Base-by-base conservation (phyloP, 1,140 invertebrate genomes). In the Octopus bimaculoides region DNA sequence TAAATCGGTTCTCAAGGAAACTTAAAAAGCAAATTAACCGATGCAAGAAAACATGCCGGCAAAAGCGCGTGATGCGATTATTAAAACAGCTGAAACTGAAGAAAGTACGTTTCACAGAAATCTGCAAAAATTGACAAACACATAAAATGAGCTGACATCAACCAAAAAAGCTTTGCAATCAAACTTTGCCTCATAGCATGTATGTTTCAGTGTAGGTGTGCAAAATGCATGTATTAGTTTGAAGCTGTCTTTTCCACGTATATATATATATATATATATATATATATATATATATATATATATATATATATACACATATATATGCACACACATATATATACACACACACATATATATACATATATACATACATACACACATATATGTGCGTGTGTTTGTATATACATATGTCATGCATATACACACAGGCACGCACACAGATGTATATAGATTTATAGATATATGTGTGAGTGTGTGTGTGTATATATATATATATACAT, bases 41-140 rank as follows among this genome's bases (percentile, higher is more conserved):
- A 9, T 75, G 74, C 74, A 75, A 41, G 20, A 75, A 75, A 53
- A 75, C 17, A 5, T 75, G 74, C 74, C 41, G 74, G 14, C 41
- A 75, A 75, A 75, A 75, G 8, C 74, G 52, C 4, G 52, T 75
- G 14, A 14, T 75, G 8, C 20, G 52, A 53, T 52, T 75, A 17
- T 14, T 75, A n/a, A 75, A 75, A 52, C 26, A 75, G 17, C 20
- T 75, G 7, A n/a, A 52, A 53, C 74, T 75, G 17, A 75, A 75
- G 41, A 75, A 75, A 52, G 52, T 75, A 9, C 74, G 52, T 52
- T 75, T 75, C 20, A 75, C 74, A 75, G 74, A 75, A 53, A 75
- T 41, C 52, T 75, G 74, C 52, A 75, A 75, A 8, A 41, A 75
- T 5, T 75, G 74, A 75, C 56, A 61, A 61, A 61, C 56, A 61